Conservation (phyloP, 2,113 vertebrate species). For the Oncorhynchus masou region DNA sequence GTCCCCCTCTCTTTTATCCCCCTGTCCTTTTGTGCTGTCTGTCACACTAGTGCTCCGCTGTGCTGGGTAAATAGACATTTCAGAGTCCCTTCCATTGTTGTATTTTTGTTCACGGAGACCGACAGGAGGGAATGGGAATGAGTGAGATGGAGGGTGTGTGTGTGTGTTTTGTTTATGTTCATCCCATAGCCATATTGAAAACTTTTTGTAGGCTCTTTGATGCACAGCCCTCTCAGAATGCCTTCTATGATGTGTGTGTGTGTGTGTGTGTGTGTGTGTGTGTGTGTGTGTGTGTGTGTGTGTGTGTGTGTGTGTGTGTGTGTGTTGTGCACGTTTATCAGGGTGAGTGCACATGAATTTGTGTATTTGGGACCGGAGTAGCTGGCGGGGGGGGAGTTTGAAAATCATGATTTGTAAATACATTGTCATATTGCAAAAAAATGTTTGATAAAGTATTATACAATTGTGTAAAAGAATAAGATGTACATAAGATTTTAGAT, state of each 20-base stretch:
- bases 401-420: slow-evolving; percentile 75
- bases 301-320: too few species aligned
- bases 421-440: slow-evolving; percentile 69
- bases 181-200: slow-evolving; percentile 69
- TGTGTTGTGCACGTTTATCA: neutral
- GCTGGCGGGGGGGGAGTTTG: slow-evolving; percentile 41
- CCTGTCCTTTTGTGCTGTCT: too few species aligned
- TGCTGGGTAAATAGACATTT: too few species aligned
- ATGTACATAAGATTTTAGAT: slow-evolving; percentile 81
- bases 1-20: too few species aligned
- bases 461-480: slow-evolving; percentile 68
- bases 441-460: slow-evolving; percentile 77
- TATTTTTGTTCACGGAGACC: too few species aligned
- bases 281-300: too few species aligned
- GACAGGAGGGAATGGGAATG: too few species aligned
- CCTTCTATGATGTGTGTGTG: slow-evolving; percentile 58
- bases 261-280: too few species aligned
- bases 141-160: neutral
- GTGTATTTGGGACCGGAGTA: slow-evolving; percentile 29
- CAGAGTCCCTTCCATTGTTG: too few species aligned
- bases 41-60: too few species aligned
- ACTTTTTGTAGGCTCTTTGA: slow-evolving; percentile 69
- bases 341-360: slow-evolving; percentile 34
- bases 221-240: slow-evolving; percentile 73
- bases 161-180: slow-evolving; percentile 26